Percentiles rank a stretch among this genome's conserved stretches.
These are phyloP conservation scores for Microcebus griseorufus DNA, from an alignment of 2,113 vertebrate species.

Conservation along the genomic window DNA sequence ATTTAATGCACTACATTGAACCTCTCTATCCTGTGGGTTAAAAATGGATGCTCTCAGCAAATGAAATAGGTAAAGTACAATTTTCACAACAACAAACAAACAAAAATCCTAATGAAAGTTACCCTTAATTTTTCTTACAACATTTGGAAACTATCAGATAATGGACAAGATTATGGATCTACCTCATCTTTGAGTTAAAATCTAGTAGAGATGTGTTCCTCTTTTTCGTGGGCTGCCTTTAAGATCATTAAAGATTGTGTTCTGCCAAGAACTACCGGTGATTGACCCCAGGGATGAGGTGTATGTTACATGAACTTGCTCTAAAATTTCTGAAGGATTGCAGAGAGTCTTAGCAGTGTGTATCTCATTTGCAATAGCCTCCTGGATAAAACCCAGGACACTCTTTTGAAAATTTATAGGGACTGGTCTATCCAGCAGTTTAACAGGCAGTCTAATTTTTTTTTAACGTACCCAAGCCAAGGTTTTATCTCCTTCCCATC, in stretches of 20 bases:
- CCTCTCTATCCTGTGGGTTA: neutral
- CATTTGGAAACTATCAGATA: neutral
- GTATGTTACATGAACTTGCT: conserved; percentile 51
- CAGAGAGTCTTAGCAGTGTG: conserved; percentile 49
- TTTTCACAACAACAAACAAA: neutral
- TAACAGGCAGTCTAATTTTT: conserved; percentile 68
- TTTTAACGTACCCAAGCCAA: conserved; percentile 57
- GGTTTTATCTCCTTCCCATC: conserved; percentile 75
- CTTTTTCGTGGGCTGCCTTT: conserved; percentile 4
- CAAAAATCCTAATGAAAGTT: neutral
- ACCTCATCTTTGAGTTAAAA: conserved; percentile 36
- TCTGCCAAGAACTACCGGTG: conserved; percentile 71
- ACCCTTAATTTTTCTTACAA: neutral
- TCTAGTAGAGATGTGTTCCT: neutral
- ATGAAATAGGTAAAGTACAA: neutral
- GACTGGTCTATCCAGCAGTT: conserved; percentile 66
- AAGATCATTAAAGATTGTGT: conserved; percentile 34
- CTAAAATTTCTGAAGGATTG: conserved; percentile 53
- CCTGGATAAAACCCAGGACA: conserved; percentile 76
- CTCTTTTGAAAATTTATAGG: conserved; percentile 80
- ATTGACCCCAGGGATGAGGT: conserved; percentile 63
- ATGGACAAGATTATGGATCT: neutral
- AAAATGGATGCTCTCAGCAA: neutral
- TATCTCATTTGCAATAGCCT: conserved; percentile 66
- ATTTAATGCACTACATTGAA: neutral